These are phyloP conservation scores for Psilanteris sp. DNA, from an alignment of 1,140 invertebrate genomes.

Conservation along the genomic window DNA sequence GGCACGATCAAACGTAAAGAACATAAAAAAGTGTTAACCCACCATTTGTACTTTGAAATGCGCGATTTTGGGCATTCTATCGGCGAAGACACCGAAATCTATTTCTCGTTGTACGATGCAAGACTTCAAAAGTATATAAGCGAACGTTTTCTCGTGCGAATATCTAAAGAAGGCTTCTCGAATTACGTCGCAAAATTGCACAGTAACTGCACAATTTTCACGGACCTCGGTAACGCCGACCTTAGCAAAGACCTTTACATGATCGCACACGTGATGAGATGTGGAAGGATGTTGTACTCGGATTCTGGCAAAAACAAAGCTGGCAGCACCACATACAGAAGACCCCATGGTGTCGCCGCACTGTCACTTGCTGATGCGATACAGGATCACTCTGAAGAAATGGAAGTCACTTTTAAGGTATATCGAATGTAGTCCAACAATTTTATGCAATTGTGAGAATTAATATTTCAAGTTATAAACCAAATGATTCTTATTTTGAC, in stretches of 20 bases:
- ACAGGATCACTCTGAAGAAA: constrained; percentile 82
- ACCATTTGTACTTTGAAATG: constrained; percentile 93
- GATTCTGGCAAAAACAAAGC: constrained; percentile 87
- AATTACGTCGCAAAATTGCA: constrained; percentile 93
- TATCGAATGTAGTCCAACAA: background rate
- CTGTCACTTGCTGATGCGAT: constrained; percentile 83
- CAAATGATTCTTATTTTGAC: too few species aligned
- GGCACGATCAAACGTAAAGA: constrained; percentile 86
- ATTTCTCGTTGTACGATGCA: constrained; percentile 92
- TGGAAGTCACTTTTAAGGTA: constrained; percentile 86
- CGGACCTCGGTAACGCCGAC: constrained; percentile 90
- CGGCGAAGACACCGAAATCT: constrained; percentile 93
- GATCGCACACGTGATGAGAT: constrained; percentile 92
- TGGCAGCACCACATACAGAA: constrained; percentile 82
- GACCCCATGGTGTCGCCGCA: constrained; percentile 92
- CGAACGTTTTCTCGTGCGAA: constrained; percentile 92
- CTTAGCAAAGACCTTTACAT: constrained; percentile 90
- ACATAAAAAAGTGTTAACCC: constrained; percentile 85
- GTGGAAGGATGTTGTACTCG: constrained; percentile 91
- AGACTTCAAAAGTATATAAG: constrained; percentile 86
- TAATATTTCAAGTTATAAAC: too few species aligned
- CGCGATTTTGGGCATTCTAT: constrained; percentile 91
- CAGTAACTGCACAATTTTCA: constrained; percentile 93
- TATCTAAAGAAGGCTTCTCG: constrained; percentile 93
- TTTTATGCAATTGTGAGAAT: too few species aligned